phyloP scores from a whole-genome alignment of 2,888 invertebrate genomes.

The Lottia scabra region DNA sequence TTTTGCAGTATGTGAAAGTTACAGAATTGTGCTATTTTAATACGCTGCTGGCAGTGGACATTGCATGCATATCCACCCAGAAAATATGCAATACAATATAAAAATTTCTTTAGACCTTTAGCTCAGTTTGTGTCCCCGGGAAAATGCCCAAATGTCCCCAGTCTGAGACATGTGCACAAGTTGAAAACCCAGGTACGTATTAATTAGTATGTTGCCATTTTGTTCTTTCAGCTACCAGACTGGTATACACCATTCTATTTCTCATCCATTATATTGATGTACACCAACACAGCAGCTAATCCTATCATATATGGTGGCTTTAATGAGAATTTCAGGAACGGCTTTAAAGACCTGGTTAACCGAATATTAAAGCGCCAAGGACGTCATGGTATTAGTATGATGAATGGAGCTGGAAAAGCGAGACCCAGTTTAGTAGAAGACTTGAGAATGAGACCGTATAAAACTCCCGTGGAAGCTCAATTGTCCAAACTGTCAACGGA shows the following conservation, averaged over 20 bases:
- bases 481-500: too few relatives aligned
- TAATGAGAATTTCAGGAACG: slow-evolving; percentile 55
- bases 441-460: not conserved
- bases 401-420: not conserved
- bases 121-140: too few relatives aligned
- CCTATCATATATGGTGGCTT: slow-evolving; percentile 58
- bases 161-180: too few relatives aligned
- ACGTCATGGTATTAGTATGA: not conserved
- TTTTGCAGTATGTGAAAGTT: too few relatives aligned
- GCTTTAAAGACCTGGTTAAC: slow-evolving; percentile 47
- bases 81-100: too few relatives aligned
- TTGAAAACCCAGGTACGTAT: too few relatives aligned
- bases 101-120: too few relatives aligned
- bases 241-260: slow-evolving; percentile 56
- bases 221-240: slow-evolving; percentile 46
- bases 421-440: not conserved
- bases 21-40: too few relatives aligned
- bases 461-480: too few relatives aligned
- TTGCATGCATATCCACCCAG: too few relatives aligned
- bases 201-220: not conserved
- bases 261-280: slow-evolving; percentile 53
- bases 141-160: too few relatives aligned
- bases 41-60: too few relatives aligned
- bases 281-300: slow-evolving; percentile 57
- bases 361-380: slow-evolving; percentile 17